Percentiles rank a stretch among this genome's conserved stretches.
phyloP scores from a whole-genome alignment of 1,140 invertebrate species.

The Drosophila virilis region DNA sequence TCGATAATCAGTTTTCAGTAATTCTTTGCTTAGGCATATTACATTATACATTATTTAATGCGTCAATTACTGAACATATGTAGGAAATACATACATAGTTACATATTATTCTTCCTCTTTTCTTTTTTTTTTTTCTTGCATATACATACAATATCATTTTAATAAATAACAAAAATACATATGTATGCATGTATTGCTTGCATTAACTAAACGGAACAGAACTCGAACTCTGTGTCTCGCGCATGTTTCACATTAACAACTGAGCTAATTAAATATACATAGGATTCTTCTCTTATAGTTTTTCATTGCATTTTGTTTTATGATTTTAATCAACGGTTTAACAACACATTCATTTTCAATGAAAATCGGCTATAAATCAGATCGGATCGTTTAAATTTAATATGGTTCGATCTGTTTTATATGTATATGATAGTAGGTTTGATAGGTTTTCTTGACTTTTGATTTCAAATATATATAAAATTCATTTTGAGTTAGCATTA shows the following conservation, averaged over 20 bases:
- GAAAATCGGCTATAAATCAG: slow-evolving; percentile 1
- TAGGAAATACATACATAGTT: slow-evolving; percentile 42
- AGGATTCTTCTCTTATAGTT: slow-evolving; percentile 15
- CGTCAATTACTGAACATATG: slow-evolving; percentile 26
- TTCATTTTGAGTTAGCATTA: slow-evolving; percentile 40
- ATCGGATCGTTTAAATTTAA: slow-evolving; percentile 5
- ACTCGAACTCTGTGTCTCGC: slow-evolving; percentile 8
- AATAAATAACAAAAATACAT: slow-evolving; percentile 18
- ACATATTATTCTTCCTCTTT: slow-evolving; percentile 40
- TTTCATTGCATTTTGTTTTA: background rate
- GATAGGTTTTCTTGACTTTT: slow-evolving; percentile 46
- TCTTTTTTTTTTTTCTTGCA: slow-evolving; percentile 46
- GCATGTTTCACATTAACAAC: slow-evolving; percentile 24
- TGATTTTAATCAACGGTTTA: slow-evolving; percentile 9
- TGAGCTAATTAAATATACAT: slow-evolving; percentile 35
- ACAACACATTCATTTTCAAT: slow-evolving; percentile 40
- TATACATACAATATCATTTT: slow-evolving; percentile 52
- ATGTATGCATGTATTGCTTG: slow-evolving; percentile 36
- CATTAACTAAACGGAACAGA: slow-evolving; percentile 31
- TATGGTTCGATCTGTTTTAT: slow-evolving; percentile 9
- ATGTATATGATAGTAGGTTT: slow-evolving; percentile 15
- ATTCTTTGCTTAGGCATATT: slow-evolving; percentile 30
- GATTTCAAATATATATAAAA: slow-evolving; percentile 28
- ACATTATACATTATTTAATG: slow-evolving; percentile 35
- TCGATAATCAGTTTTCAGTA: slow-evolving; percentile 6